These are phyloP conservation scores for Microtus pennsylvanicus DNA, from an alignment of 2,113 vertebrate genomes.

Conservation along the genomic window DNA sequence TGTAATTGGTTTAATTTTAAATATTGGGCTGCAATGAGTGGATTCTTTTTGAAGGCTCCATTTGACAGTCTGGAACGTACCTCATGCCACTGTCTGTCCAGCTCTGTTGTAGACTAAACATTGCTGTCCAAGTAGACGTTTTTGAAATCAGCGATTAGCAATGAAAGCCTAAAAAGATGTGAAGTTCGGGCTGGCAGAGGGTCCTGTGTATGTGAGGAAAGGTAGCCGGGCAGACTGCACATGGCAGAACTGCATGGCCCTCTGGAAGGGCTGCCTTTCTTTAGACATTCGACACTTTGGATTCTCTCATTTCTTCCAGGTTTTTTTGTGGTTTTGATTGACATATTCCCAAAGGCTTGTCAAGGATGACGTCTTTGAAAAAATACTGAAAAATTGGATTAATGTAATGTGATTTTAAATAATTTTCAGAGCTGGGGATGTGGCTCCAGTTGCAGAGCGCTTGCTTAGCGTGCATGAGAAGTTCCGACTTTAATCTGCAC, in stretches of 20 bases:
- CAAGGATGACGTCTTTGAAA: slow-evolving; percentile 20
- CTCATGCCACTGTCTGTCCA: neutral
- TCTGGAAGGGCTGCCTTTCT: neutral
- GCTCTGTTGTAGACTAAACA: slow-evolving; percentile 24
- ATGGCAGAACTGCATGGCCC: neutral
- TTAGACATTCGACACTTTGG: neutral
- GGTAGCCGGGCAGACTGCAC: neutral
- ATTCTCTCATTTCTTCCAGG: slow-evolving; percentile 23
- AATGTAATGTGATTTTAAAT: slow-evolving; percentile 24
- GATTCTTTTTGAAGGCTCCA: slow-evolving; percentile 44
- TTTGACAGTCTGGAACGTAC: slow-evolving; percentile 52
- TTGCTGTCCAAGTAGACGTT: slow-evolving; percentile 28
- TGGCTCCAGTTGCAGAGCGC: too few relatives aligned
- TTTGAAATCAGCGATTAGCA: slow-evolving; percentile 18
- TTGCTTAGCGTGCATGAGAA: neutral
- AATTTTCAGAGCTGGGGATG: neutral
- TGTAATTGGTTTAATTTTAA: slow-evolving; percentile 38
- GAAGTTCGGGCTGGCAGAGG: neutral
- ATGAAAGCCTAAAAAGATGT: slow-evolving; percentile 12
- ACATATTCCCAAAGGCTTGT: slow-evolving; percentile 54
- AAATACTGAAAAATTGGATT: slow-evolving; percentile 35
- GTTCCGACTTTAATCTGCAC: neutral
- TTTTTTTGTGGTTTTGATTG: slow-evolving; percentile 6
- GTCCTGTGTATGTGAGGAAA: neutral
- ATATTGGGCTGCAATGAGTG: neutral